Base-by-base conservation (phyloP, 1,140 invertebrate species). In the Pomacea maculata region DNA sequence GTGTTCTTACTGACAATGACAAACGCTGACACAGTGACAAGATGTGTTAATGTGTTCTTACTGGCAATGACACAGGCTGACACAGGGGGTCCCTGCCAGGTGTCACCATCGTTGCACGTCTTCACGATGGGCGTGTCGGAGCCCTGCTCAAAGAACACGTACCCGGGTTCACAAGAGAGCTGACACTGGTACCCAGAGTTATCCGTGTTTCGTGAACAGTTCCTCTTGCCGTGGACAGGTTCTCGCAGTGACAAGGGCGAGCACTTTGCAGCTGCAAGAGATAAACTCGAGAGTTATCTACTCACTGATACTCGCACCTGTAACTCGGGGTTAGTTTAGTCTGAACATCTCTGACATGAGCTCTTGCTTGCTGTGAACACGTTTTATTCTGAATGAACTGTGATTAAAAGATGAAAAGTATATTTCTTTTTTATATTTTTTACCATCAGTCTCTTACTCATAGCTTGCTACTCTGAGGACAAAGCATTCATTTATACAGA, bases 161-260 rank as follows among this genome's bases (percentile, higher is more conserved):
- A 83, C 15, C 73, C 73, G 17, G 45, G 15, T 52, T 83, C 78
- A 79, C 83, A 83, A 17, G 74, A 68, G 21, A 81, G 63, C 55
- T 68, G 14, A 63, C 83, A 83, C 5, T 17, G 63, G 76, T 82
- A 81, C 15, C 77, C 80, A 70, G 34, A 45, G 70, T 64, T 55
- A 57, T 21, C n/a, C 14, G 54, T 9, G 25, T 25, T 63, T 15
- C 34, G 25, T 3, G 19, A 29, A 70, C 83, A 83, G 21, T 25
- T 52, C 72, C 81, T 82, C n/a, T 21, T 25, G 19, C 76, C 80
- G 70, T 83, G 64, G 8, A 79, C 21, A 2, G 83, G 76, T 19
- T 34, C 74, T 17, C 76, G 34, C 34, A 83, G 55, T 7, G 80
- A 70, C 75, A 77, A 76, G 6, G 80, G 80, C 10, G 83, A 81